Evolutionary conservation across 2,797 vertebrate species (phyloP).

Genomic region (Characodon lateralis): DNA sequence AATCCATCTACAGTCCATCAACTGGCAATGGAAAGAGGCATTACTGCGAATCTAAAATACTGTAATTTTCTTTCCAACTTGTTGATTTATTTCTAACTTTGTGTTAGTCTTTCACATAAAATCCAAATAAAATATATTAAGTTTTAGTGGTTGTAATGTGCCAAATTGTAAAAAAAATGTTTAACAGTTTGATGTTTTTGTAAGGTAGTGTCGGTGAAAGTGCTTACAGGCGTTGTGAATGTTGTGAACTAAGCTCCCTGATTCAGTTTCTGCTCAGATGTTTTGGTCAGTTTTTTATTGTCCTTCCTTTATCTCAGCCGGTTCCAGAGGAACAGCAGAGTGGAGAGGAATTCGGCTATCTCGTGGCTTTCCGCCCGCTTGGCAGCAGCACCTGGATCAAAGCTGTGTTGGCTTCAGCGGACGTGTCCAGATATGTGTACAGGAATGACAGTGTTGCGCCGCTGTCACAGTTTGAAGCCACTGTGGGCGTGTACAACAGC

Average conservation of each 20-base stretch:
- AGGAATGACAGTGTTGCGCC: slow-evolving; percentile 85
- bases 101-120: not conserved
- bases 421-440: slow-evolving; percentile 85
- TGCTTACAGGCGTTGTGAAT: not conserved
- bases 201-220: not conserved
- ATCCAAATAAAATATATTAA: not conserved
- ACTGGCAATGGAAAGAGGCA: too few species aligned
- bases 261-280: slow-evolving; percentile 42
- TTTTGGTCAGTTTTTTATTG: slow-evolving; percentile 34
- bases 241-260: slow-evolving; percentile 12
- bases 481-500: slow-evolving; percentile 87
- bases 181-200: not conserved
- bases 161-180: not conserved
- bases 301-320: slow-evolving; percentile 72
- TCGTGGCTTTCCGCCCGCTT: slow-evolving; percentile 83
- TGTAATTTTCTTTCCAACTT: too few species aligned
- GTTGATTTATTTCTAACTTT: not conserved
- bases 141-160: not conserved
- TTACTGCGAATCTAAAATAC: too few species aligned
- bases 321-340: slow-evolving; percentile 89
- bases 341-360: slow-evolving; percentile 88
- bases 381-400: slow-evolving; percentile 85
- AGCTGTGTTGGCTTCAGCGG: slow-evolving; percentile 82
- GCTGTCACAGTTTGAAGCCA: slow-evolving; percentile 88
- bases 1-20: too few species aligned